Conservation (phyloP, 2,797 vertebrate genomes). For the Poeciliopsis paucimaculata region DNA sequence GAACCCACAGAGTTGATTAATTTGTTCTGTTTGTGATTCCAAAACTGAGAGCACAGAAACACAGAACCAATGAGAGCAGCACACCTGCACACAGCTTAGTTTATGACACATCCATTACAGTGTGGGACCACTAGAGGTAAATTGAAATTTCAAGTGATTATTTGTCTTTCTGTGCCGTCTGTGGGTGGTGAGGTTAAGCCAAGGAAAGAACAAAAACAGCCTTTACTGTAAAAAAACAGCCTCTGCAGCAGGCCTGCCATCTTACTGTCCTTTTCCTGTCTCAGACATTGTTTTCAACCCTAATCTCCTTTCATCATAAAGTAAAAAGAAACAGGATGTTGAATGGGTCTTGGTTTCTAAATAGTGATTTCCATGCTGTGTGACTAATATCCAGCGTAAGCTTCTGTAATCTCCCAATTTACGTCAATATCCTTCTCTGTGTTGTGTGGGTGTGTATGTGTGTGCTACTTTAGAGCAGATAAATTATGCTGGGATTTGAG, state of each 20-base stretch:
- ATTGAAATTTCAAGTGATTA: slow-evolving; percentile 19
- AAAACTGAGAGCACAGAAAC: neutral
- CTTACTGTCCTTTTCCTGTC: slow-evolving; percentile 9
- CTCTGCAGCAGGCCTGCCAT: neutral
- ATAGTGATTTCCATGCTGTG: slow-evolving; percentile 24
- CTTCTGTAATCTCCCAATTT: slow-evolving; percentile 32
- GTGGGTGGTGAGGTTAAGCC: slow-evolving; percentile 8
- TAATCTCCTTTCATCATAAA: slow-evolving; percentile 25
- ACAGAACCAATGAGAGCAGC: neutral
- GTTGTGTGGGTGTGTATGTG: neutral
- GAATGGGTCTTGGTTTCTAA: slow-evolving; percentile 28
- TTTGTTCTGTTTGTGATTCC: neutral
- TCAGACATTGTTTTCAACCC: slow-evolving; percentile 19
- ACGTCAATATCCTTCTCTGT: neutral
- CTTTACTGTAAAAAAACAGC: slow-evolving; percentile 8
- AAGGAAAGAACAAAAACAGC: slow-evolving; percentile 18
- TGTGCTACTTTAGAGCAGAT: neutral
- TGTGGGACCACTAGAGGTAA: slow-evolving; percentile 3
- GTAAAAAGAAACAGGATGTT: slow-evolving; percentile 5
- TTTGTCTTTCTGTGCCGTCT: slow-evolving; percentile 6
- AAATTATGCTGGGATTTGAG: neutral
- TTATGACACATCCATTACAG: neutral
- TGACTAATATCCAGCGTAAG: slow-evolving; percentile 34
- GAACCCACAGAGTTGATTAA: neutral
- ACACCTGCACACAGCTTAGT: neutral